A percentile compares a stretch with the other conserved stretches of the same genome.
These are phyloP conservation scores for Trachemys scripta DNA, from an alignment of 2,113 vertebrate species.

Conservation along the genomic window DNA sequence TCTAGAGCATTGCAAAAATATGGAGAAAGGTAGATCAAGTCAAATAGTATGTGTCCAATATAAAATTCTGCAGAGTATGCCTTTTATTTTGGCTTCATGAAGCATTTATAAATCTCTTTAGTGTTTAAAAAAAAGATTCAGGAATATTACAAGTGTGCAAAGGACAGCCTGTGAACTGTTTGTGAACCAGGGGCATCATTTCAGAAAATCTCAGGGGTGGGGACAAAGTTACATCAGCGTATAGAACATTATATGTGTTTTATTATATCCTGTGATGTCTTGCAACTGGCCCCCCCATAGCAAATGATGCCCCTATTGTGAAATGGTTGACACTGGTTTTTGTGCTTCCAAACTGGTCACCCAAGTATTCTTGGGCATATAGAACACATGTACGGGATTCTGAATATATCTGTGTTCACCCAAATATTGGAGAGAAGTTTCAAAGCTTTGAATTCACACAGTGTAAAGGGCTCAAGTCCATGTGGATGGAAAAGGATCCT, in stretches of 20 bases:
- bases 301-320: neutral
- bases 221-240: neutral
- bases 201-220: neutral
- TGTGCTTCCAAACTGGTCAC: neutral
- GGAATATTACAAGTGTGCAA: neutral
- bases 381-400: neutral
- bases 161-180: neutral
- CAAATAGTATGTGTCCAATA: neutral
- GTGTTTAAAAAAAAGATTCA: neutral
- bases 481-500: neutral
- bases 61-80: neutral
- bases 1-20: slow-evolving; percentile 34
- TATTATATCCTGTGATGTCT: neutral
- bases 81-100: neutral
- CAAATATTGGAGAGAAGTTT: neutral
- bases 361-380: neutral
- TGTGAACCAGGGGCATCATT: neutral
- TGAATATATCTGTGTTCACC: neutral
- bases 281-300: neutral
- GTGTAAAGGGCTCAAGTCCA: neutral
- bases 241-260: neutral
- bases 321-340: neutral
- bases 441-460: neutral
- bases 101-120: neutral
- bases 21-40: neutral